phyloP scores from a whole-genome alignment of 2,888 invertebrate species.

The Tetrapedia diversipes region DNA sequence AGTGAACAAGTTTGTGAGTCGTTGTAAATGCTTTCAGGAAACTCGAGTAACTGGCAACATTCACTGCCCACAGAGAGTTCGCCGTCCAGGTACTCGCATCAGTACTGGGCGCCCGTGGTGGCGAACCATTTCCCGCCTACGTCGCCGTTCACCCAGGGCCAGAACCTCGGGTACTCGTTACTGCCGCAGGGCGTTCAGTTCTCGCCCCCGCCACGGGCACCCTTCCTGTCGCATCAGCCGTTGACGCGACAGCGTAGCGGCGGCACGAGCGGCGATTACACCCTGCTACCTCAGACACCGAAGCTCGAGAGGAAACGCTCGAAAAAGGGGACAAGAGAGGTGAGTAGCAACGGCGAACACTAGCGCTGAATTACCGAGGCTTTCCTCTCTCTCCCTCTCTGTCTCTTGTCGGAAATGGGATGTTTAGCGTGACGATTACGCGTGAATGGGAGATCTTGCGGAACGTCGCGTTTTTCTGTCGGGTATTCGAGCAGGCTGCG shows the following conservation, averaged over 20 bases:
- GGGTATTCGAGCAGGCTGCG: too few relatives aligned
- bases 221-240: slow-evolving; percentile 73
- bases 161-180: slow-evolving; percentile 77
- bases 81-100: slow-evolving; percentile 84
- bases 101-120: slow-evolving; percentile 88
- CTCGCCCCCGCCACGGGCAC: slow-evolving; percentile 76
- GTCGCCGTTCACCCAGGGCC: slow-evolving; percentile 85
- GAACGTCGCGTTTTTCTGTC: not conserved
- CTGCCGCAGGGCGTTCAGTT: slow-evolving; percentile 78
- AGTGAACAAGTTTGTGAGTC: too few relatives aligned
- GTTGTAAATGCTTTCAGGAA: too few relatives aligned
- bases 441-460: not conserved
- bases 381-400: too few relatives aligned
- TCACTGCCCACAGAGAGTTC: slow-evolving; percentile 81
- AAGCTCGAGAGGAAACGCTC: slow-evolving; percentile 80
- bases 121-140: slow-evolving; percentile 89
- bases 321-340: slow-evolving; percentile 78
- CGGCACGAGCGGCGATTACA: slow-evolving; percentile 78
- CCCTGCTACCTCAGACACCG: slow-evolving; percentile 79
- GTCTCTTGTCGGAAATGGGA: too few relatives aligned
- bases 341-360: slow-evolving; percentile 56
- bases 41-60: too few relatives aligned
- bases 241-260: slow-evolving; percentile 78
- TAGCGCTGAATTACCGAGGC: not conserved
- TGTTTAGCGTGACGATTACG: slow-evolving; percentile 1